Conservation (phyloP, 2,113 vertebrate genomes). For the Amblyornis subalaris region DNA sequence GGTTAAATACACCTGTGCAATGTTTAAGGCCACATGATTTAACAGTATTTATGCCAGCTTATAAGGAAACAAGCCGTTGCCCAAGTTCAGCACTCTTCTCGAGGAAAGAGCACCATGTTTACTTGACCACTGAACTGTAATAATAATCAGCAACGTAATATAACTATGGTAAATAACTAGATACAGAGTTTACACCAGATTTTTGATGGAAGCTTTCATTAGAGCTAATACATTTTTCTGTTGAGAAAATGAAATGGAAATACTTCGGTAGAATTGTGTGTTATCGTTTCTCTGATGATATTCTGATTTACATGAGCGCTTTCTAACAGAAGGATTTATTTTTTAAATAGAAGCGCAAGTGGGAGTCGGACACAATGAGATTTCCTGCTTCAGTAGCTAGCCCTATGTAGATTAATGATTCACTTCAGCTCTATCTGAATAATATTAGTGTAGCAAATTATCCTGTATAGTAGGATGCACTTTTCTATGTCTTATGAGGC, state of each 20-base stretch:
- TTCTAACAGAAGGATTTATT: slow-evolving; percentile 57
- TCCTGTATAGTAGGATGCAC: slow-evolving; percentile 30
- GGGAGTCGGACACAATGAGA: slow-evolving; percentile 53
- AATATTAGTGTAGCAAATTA: slow-evolving; percentile 70
- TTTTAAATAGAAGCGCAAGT: slow-evolving; percentile 52
- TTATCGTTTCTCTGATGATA: slow-evolving; percentile 5
- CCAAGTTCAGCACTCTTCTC: background rate
- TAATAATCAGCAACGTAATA: background rate
- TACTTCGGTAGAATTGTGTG: background rate
- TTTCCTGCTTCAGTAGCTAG: slow-evolving; percentile 66
- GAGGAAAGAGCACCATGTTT: background rate
- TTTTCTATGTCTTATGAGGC: slow-evolving; percentile 55
- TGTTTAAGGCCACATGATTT: background rate
- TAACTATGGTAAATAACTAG: background rate
- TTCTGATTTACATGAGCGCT: slow-evolving; percentile 13
- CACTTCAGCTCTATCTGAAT: slow-evolving; percentile 56
- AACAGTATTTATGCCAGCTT: background rate
- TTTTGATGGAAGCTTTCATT: background rate
- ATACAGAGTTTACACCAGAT: background rate
- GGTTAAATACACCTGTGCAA: background rate
- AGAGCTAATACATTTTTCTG: background rate
- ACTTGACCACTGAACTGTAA: background rate
- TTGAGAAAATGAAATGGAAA: slow-evolving; percentile 28
- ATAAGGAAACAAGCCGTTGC: background rate
- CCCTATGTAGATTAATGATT: slow-evolving; percentile 64